phyloP scores from a whole-genome alignment of 53 echinoderm and acorn worm genomes.

The Zoroaster sp. region DNA sequence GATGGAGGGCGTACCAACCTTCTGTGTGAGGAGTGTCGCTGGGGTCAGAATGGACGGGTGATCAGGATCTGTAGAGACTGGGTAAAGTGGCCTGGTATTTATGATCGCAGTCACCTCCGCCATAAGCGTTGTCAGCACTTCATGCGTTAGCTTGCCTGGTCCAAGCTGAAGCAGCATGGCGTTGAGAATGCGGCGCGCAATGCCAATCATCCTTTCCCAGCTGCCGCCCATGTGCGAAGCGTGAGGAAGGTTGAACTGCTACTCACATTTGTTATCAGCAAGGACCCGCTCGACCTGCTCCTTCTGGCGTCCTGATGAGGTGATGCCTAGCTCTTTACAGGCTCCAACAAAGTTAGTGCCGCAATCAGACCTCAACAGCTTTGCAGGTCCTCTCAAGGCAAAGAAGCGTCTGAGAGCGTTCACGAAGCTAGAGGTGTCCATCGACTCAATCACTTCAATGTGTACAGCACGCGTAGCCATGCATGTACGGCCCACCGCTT shows the following conservation, averaged over 20 bases:
- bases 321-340: no score
- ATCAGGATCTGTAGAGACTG: conserved; percentile 52
- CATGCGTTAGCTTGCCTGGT: conserved; percentile 40
- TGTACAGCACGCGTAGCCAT: no score
- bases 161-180: conserved; percentile 50
- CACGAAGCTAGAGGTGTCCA: no score
- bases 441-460: no score
- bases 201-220: conserved; percentile 74
- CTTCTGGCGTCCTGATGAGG: no score
- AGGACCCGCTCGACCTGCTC: not conserved
- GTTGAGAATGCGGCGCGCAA: conserved; percentile 32
- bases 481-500: no score
- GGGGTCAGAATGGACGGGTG: conserved; percentile 40
- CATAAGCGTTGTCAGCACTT: conserved; percentile 51
- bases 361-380: no score
- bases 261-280: not conserved
- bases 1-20: not conserved
- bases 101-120: conserved; percentile 58
- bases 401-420: no score
- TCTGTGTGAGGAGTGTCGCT: conserved; percentile 50
- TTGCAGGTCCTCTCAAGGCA: no score
- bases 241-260: conserved; percentile 63
- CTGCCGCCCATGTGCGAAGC: conserved; percentile 67
- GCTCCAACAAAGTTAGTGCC: no score
- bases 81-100: conserved; percentile 43